A percentile compares a stretch with the other conserved stretches of the same genome.
phyloP scores from a whole-genome alignment of 2,113 vertebrate species.

The Phrynosoma blainvillii region DNA sequence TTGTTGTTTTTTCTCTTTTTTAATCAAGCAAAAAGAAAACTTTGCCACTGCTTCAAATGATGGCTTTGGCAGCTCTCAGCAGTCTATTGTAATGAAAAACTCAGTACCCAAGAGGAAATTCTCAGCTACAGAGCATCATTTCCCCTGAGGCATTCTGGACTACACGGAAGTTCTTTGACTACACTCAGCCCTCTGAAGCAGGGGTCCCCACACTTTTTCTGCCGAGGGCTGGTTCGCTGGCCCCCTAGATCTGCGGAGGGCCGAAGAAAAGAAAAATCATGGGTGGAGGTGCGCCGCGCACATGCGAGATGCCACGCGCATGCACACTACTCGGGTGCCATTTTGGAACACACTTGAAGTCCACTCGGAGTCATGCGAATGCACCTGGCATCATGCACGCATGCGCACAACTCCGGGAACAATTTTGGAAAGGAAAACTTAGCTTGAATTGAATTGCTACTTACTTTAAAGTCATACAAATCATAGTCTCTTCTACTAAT shows the following conservation, averaged over 20 bases:
- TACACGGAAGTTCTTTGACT: neutral
- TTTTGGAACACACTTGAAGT: too few relatives aligned
- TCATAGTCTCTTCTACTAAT: neutral
- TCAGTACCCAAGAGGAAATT: neutral
- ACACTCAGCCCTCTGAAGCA: neutral
- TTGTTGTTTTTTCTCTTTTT: neutral
- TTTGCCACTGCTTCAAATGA: neutral
- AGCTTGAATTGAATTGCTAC: neutral
- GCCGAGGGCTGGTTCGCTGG: too few relatives aligned
- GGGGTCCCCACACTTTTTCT: too few relatives aligned
- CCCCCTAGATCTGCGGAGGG: too few relatives aligned
- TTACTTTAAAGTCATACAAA: slow-evolving; percentile 14
- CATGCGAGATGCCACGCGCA: too few relatives aligned
- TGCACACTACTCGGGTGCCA: too few relatives aligned
- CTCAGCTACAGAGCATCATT: neutral
- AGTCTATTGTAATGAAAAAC: neutral
- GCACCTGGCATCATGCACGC: too few relatives aligned
- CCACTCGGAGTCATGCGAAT: too few relatives aligned
- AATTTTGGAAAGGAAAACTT: too few relatives aligned
- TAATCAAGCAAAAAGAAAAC: neutral
- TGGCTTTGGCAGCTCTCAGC: neutral
- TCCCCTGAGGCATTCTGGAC: neutral
- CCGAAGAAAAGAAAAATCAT: too few relatives aligned
- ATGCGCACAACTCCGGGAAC: too few relatives aligned
- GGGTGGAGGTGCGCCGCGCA: too few relatives aligned